Conservation (phyloP, 2,113 vertebrate genomes). For the Cyphomyrus plagiostoma region DNA sequence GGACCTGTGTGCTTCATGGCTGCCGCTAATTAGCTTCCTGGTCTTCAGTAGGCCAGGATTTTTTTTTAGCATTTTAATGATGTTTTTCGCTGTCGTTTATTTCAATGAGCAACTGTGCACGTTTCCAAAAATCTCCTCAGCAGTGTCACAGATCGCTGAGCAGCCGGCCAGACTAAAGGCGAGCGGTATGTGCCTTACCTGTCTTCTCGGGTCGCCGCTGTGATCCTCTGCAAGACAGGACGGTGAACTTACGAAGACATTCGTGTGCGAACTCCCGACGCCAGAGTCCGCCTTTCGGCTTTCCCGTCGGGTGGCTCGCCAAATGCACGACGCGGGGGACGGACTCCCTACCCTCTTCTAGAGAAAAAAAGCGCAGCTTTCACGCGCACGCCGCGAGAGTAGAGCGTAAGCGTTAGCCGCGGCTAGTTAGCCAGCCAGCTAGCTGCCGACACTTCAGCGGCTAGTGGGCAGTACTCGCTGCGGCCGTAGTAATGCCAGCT, state of each 20-base stretch:
- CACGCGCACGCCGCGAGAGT: background rate
- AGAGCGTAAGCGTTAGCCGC: background rate
- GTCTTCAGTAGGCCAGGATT: background rate
- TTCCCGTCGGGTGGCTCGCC: background rate
- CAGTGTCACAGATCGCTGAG: background rate
- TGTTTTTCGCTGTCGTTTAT: background rate
- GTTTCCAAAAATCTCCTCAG: background rate
- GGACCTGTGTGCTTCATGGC: background rate
- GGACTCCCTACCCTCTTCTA: background rate
- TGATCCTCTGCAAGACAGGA: conserved; percentile 22
- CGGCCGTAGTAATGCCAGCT: conserved; percentile 5
- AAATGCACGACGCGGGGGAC: background rate
- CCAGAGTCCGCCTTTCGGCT: background rate
- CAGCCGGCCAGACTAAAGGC: background rate
- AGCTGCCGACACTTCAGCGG: conserved; percentile 7
- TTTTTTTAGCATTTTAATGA: background rate
- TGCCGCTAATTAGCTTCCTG: conserved; percentile 1
- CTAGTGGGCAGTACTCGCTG: conserved; percentile 1
- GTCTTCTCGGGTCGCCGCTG: background rate
- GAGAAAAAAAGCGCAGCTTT: background rate
- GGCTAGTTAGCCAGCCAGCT: background rate
- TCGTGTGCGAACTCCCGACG: conserved; percentile 29
- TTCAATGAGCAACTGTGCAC: background rate
- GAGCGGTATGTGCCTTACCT: conserved; percentile 6
- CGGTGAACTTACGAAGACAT: conserved; percentile 32